phyloP scores from a whole-genome alignment of 2,113 vertebrate species.

The Globicephala melas region DNA sequence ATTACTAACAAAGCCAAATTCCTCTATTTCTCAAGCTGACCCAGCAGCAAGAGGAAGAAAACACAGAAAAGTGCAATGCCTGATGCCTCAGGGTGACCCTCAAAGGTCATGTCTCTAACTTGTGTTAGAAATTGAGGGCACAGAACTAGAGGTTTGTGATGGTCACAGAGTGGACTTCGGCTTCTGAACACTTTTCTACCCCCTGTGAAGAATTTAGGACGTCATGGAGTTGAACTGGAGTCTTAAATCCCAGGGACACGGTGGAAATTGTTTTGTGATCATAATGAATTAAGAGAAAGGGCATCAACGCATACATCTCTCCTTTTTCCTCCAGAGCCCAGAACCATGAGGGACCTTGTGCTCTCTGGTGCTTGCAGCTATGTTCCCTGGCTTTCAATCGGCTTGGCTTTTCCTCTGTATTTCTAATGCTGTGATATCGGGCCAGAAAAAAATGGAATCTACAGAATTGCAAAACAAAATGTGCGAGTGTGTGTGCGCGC shows the following conservation, averaged over 20 bases:
- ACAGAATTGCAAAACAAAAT: slow-evolving; percentile 67
- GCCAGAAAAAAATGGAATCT: slow-evolving; percentile 74
- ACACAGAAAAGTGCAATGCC: background rate
- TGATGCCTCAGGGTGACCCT: background rate
- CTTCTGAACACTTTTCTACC: background rate
- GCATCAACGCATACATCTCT: slow-evolving; percentile 58
- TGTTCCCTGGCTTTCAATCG: slow-evolving; percentile 72
- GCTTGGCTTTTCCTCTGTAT: slow-evolving; percentile 70
- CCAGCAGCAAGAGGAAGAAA: background rate
- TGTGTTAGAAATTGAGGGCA: background rate
- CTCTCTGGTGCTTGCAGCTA: slow-evolving; percentile 71
- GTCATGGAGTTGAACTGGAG: background rate
- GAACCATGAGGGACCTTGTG: slow-evolving; percentile 48
- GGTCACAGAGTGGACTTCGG: background rate
- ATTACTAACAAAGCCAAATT: background rate
- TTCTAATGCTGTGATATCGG: slow-evolving; percentile 70
- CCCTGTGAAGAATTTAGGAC: background rate
- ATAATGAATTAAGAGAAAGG: slow-evolving; percentile 51
- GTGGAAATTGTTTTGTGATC: background rate
- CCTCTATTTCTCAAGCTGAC: background rate
- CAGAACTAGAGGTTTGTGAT: background rate
- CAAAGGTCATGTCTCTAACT: background rate
- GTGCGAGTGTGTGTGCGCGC: background rate
- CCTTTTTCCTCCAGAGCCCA: slow-evolving; percentile 36
- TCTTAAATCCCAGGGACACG: background rate